Base-by-base conservation (phyloP, 1,140 invertebrate genomes). In the Thaumetopoea pityocampa region DNA sequence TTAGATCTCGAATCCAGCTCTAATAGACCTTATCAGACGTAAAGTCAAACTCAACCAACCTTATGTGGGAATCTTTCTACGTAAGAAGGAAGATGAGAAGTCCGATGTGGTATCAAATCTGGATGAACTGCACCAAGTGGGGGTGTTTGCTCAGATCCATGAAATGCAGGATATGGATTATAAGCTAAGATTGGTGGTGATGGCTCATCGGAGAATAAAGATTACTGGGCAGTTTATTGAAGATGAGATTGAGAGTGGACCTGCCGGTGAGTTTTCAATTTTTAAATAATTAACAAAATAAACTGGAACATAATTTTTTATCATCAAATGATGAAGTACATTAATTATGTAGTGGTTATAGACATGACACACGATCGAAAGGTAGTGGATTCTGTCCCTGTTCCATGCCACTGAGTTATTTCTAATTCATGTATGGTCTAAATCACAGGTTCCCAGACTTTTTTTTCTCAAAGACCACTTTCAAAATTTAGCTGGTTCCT, bases 111-210 rank as follows among this genome's bases (percentile, higher is more conserved):
- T 99, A 4, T 88, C 92, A 24, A 93, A 88, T 56, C 63, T 99
- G 16, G 88, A 93, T 70, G 97, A 99, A 40, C 87, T 99, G 12
- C 95, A 99, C 78, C 79, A 90, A 23, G 88, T 99, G 11, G 98
- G 98, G 16, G 96, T 97, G 5, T 99, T 99, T 88, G 98, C 96
- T 15, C 96, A 99, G 84, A 99, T 99, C 61, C 94, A 97, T 66
- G 98, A 99, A 85, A 90, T 99, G 72, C 96, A 98, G 76, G 97
- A 99, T 79, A 87, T 98, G 59, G 97, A 96, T 8, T 94, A 97
- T 73, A 93, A 93, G 72, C 69, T 99, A 29, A 87, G 96, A 38
- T 89, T 99, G 59, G 95, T 99, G 36, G 93, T 99, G 3, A 95
- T 97, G 90, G 96, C 95, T 0, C 96, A 99, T 76, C 87, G 97